phyloP scores from a whole-genome alignment of 2,888 invertebrate genomes.

The Apotomis capreana region DNA sequence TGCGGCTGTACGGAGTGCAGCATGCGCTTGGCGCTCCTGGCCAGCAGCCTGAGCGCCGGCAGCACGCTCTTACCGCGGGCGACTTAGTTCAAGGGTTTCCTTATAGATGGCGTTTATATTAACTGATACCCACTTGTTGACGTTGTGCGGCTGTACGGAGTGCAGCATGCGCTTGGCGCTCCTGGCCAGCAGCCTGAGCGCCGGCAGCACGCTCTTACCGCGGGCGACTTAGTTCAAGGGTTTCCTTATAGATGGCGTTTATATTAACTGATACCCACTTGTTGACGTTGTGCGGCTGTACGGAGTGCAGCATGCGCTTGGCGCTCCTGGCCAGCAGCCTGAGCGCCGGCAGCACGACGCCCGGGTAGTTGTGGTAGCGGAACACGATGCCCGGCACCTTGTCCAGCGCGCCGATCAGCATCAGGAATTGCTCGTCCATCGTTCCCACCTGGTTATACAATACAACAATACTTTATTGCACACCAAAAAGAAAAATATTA shows the following conservation, averaged over 20 bases:
- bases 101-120: too few species aligned
- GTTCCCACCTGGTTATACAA: conserved; percentile 60
- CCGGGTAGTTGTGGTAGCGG: conserved; percentile 90
- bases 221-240: too few species aligned
- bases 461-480: too few species aligned
- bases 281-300: conserved; percentile 83
- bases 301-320: conserved; percentile 87
- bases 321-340: conserved; percentile 89
- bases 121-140: conserved; percentile 64
- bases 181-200: conserved; percentile 88
- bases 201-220: conserved; percentile 83
- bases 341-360: conserved; percentile 89
- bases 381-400: conserved; percentile 88
- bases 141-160: conserved; percentile 83
- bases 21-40: conserved; percentile 88
- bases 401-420: conserved; percentile 85
- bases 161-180: conserved; percentile 88
- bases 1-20: conserved; percentile 81
- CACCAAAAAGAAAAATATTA: too few species aligned
- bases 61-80: conserved; percentile 74
- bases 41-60: conserved; percentile 88
- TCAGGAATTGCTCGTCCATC: conserved; percentile 77
- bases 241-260: too few species aligned
- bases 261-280: conserved; percentile 50
- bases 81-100: too few species aligned